A percentile compares a stretch with the other conserved stretches of the same genome.
These are phyloP conservation scores for Perodicticus potto DNA, from an alignment of 2,797 vertebrate species.

Conservation along the genomic window DNA sequence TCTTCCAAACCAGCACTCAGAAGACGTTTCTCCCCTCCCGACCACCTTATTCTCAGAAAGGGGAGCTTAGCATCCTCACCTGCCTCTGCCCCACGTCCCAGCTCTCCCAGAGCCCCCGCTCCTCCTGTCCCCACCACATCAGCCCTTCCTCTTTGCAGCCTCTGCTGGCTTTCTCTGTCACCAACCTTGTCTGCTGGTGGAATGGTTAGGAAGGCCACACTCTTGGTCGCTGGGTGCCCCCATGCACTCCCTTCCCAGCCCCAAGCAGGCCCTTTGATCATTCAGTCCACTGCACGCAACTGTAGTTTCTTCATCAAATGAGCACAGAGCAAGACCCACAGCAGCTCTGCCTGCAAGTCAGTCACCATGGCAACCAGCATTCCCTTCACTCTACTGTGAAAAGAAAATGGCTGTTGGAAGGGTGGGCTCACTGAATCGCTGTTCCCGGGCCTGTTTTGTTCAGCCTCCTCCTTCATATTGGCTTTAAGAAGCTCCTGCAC, in stretches of 20 bases:
- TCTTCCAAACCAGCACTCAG: not conserved
- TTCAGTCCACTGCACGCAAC: not conserved
- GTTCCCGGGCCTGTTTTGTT: not conserved
- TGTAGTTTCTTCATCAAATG: conserved; percentile 32
- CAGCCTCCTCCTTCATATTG: not conserved
- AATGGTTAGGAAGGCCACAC: not conserved
- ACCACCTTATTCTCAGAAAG: not conserved
- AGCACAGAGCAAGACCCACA: conserved; percentile 40
- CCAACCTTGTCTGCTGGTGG: conserved; percentile 16
- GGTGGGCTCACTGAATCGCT: conserved; percentile 52
- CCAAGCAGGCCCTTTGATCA: conserved; percentile 9
- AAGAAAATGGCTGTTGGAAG: conserved; percentile 79
- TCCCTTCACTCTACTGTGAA: conserved; percentile 46
- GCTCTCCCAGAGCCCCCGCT: not conserved
- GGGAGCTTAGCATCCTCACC: not conserved
- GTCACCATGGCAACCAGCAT: conserved; percentile 79
- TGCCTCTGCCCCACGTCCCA: not conserved
- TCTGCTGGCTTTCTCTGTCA: not conserved
- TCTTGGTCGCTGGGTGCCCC: not conserved
- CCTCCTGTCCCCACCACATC: not conserved
- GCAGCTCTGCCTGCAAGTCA: conserved; percentile 39
- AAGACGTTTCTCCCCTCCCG: not conserved
- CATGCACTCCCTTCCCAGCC: accelerated
- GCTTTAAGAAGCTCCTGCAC: not conserved
- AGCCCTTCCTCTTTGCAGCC: not conserved